phyloP scores from a whole-genome alignment of 2,113 vertebrate species.

The Caranx melampygus region DNA sequence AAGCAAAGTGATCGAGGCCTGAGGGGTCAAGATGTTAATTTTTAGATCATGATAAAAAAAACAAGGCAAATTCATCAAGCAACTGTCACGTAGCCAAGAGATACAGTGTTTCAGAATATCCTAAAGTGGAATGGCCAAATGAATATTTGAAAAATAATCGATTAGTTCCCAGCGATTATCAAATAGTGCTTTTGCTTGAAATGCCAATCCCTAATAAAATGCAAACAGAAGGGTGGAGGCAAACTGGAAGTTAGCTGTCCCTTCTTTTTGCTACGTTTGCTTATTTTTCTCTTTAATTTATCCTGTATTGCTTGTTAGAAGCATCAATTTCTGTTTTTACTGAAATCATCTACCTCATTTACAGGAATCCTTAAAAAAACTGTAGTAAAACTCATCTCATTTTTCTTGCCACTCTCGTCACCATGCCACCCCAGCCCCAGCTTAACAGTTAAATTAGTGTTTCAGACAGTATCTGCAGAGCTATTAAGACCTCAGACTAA shows the following conservation, averaged over 20 bases:
- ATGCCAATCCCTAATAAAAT: no score
- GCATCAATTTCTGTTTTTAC: no score
- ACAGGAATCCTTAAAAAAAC: neutral
- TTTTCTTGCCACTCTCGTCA: neutral
- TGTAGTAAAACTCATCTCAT: neutral
- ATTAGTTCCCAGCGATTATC: no score
- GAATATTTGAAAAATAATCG: no score
- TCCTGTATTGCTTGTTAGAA: no score
- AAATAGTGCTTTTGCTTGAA: no score
- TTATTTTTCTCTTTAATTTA: no score
- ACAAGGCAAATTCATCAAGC: slow-evolving; percentile 12
- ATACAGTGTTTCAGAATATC: neutral
- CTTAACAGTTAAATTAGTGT: slow-evolving; percentile 50
- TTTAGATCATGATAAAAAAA: slow-evolving; percentile 16
- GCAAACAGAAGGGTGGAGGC: no score
- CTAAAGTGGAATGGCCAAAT: neutral
- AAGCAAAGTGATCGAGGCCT: slow-evolving; percentile 24
- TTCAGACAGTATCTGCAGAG: slow-evolving; percentile 70
- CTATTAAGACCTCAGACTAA: slow-evolving; percentile 79
- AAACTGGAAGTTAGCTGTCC: no score
- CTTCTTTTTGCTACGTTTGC: no score
- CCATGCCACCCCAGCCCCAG: slow-evolving; percentile 2
- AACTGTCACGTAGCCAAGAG: slow-evolving; percentile 1
- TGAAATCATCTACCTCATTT: no score
- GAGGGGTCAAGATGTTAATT: slow-evolving; percentile 15